Conservation (phyloP, 2,888 invertebrate genomes). For the Scaptomyza caliginosa region DNA sequence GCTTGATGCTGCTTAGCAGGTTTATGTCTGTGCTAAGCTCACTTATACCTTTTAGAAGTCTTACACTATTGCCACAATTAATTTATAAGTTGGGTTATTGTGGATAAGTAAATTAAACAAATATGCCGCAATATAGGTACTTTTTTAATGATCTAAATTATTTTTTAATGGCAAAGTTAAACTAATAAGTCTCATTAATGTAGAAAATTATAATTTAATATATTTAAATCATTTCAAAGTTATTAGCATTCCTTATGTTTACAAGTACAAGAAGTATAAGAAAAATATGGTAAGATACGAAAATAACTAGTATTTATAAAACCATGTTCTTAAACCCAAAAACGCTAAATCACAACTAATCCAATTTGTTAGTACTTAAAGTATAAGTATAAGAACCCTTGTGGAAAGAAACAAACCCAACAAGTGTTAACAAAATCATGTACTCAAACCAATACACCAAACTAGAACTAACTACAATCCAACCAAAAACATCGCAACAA, state of each 20-base stretch:
- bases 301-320: too few species aligned
- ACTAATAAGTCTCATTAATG: too few species aligned
- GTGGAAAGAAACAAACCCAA: neutral
- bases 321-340: too few species aligned
- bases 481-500: conserved; percentile 24
- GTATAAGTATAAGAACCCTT: neutral
- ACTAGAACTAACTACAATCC: neutral
- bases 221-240: too few species aligned
- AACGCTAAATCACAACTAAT: too few species aligned
- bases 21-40: neutral
- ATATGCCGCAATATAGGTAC: too few species aligned
- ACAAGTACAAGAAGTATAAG: neutral
- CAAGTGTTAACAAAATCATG: neutral
- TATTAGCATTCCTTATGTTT: too few species aligned
- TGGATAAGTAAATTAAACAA: neutral
- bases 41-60: neutral
- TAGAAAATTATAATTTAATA: too few species aligned
- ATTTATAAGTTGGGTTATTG: neutral
- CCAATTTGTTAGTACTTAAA: too few species aligned
- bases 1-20: conserved; percentile 7
- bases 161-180: too few species aligned
- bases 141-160: too few species aligned
- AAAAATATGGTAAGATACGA: too few species aligned
- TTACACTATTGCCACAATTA: neutral
- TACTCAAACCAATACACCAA: neutral